Evolutionary conservation across 2,888 invertebrate genomes (phyloP).

Genomic region (Pollenia griseotomentosa): DNA sequence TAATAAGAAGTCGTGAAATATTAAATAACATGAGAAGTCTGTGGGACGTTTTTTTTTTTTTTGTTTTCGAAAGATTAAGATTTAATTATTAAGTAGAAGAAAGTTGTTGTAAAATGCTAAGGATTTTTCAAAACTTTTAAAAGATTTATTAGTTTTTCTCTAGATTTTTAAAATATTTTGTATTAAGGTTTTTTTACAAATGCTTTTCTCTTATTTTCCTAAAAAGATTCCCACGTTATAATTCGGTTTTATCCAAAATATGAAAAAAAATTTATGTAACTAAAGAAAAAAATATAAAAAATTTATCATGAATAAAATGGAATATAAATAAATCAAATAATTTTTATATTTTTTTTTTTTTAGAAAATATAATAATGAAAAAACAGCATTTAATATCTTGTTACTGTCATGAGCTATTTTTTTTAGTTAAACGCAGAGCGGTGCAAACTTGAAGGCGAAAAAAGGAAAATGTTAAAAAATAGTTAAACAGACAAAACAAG

Average conservation of each 20-base stretch:
- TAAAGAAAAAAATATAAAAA: slow-evolving; percentile 1
- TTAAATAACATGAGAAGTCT: background rate
- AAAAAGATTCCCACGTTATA: slow-evolving; percentile 71
- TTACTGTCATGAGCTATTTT: slow-evolving; percentile 67
- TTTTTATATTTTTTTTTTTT: slow-evolving; percentile 9
- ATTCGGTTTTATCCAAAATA: slow-evolving; percentile 64
- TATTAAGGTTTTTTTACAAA: background rate
- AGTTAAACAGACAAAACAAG: too few relatives aligned
- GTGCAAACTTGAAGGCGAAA: slow-evolving; percentile 35
- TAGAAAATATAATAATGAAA: slow-evolving; percentile 47
- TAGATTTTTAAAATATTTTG: slow-evolving; percentile 6
- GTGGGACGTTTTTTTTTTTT: background rate
- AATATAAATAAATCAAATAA: slow-evolving; percentile 68
- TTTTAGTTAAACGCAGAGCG: slow-evolving; percentile 26
- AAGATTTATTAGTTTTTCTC: too few relatives aligned
- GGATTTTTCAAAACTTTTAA: too few relatives aligned
- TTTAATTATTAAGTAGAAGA: background rate
- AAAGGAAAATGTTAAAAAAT: too few relatives aligned
- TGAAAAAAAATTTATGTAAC: slow-evolving; percentile 20
- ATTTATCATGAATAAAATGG: slow-evolving; percentile 69
- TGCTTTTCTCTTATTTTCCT: slow-evolving; percentile 11
- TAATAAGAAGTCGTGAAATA: background rate
- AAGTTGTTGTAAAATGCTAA: background rate
- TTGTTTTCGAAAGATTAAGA: background rate
- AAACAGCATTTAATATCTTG: slow-evolving; percentile 67